Percentiles rank a stretch among this genome's conserved stretches.
Evolutionary conservation across 2,113 vertebrate genomes (phyloP).

Genomic region (Thinocorus orbignyianus): DNA sequence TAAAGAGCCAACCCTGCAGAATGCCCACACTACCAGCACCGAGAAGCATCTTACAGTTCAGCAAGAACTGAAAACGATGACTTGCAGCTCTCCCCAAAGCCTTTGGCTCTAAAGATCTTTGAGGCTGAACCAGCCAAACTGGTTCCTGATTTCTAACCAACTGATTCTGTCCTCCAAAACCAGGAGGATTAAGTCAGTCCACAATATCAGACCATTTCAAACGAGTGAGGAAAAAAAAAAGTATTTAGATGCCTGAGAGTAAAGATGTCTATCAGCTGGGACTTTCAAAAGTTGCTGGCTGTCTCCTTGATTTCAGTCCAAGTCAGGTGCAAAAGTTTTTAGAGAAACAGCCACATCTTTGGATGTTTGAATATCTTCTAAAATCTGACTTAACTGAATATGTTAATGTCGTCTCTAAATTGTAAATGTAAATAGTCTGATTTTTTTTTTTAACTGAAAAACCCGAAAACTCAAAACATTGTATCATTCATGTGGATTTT

Average conservation of each 20-base stretch:
- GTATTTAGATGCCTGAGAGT: conserved; percentile 13
- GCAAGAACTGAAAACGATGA: neutral
- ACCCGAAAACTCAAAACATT: neutral
- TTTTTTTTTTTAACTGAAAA: neutral
- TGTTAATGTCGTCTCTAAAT: neutral
- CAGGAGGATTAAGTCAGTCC: neutral
- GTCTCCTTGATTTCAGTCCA: conserved; percentile 48
- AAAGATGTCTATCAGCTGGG: conserved; percentile 35
- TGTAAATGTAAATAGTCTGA: neutral
- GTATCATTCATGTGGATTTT: neutral
- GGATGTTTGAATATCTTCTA: neutral
- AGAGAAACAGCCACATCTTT: neutral
- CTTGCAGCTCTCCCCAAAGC: neutral
- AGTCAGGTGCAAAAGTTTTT: conserved; percentile 28
- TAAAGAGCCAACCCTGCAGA: neutral
- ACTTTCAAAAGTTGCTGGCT: conserved; percentile 27
- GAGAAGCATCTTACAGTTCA: neutral
- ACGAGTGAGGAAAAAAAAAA: neutral
- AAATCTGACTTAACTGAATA: neutral
- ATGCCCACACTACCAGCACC: neutral
- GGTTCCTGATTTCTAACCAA: neutral
- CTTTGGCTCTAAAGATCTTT: neutral
- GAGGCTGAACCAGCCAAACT: neutral
- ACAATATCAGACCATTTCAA: conserved; percentile 12
- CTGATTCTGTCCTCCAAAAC: neutral